These are phyloP conservation scores for Chymomyza fuscimana DNA, from an alignment of 2,888 invertebrate genomes.

Conservation along the genomic window DNA sequence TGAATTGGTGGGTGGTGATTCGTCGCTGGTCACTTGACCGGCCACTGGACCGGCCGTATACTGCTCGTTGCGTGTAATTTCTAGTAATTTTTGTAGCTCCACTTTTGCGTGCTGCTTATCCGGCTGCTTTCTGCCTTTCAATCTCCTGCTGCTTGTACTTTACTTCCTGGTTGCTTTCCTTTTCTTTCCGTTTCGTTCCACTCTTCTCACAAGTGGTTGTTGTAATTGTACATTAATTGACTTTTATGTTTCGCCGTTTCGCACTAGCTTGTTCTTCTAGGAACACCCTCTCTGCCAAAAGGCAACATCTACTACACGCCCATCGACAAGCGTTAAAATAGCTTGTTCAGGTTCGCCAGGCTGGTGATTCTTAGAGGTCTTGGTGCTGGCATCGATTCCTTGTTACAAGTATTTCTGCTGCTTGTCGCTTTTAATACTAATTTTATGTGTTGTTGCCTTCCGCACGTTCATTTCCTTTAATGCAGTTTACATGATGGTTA, in stretches of 20 bases:
- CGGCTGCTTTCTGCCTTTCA: constrained; percentile 14
- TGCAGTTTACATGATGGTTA: constrained; percentile 64
- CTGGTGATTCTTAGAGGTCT: constrained; percentile 21
- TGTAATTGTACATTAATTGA: constrained; percentile 72
- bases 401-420: background rate
- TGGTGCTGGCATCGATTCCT: constrained; percentile 1
- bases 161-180: constrained; percentile 1
- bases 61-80: constrained; percentile 59
- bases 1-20: constrained; percentile 22
- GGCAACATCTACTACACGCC: constrained; percentile 1
- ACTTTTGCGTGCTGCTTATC: constrained; percentile 34
- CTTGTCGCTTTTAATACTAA: constrained; percentile 56
- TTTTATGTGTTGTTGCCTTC: constrained; percentile 56
- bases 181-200: constrained; percentile 20
- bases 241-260: constrained; percentile 57
- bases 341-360: constrained; percentile 16
- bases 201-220: constrained; percentile 40
- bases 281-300: background rate
- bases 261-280: constrained; percentile 7
- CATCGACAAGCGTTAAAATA: constrained; percentile 4
- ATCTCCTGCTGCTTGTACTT: background rate
- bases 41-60: constrained; percentile 26
- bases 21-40: constrained; percentile 37
- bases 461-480: constrained; percentile 41
- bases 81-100: constrained; percentile 43